These are phyloP conservation scores for Rhagonycha fulva DNA, from an alignment of 2,888 invertebrate genomes.

Conservation along the genomic window DNA sequence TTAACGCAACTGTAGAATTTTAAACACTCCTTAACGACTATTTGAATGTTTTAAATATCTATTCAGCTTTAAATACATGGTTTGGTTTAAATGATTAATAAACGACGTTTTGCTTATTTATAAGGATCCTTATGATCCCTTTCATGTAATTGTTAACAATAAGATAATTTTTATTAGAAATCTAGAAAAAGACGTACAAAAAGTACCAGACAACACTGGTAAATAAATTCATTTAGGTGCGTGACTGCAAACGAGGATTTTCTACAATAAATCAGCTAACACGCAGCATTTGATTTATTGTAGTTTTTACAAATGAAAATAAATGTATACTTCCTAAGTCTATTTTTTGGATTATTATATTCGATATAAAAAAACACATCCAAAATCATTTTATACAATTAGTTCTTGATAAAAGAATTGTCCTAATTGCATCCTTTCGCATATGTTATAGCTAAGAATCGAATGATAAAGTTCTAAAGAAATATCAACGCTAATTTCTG, in stretches of 20 bases:
- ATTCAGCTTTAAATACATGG: neutral
- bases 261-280: neutral
- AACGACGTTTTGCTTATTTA: neutral
- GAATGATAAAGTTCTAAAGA: neutral
- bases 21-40: neutral
- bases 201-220: neutral
- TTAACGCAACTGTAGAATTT: neutral
- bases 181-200: neutral
- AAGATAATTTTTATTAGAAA: neutral
- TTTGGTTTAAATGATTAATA: neutral
- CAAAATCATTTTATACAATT: neutral
- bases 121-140: neutral
- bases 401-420: neutral
- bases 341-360: neutral
- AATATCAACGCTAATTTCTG: neutral
- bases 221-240: conserved; percentile 1
- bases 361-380: neutral
- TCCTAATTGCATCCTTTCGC: neutral
- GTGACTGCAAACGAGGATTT: conserved; percentile 1
- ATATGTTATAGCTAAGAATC: neutral
- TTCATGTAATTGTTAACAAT: neutral
- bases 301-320: neutral
- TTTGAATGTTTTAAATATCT: neutral
- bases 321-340: neutral
- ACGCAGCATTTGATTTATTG: conserved; percentile 3